A percentile compares a stretch with the other conserved stretches of the same genome.
Conservation (phyloP, 2,888 invertebrate genomes). For the Spisula solida region DNA sequence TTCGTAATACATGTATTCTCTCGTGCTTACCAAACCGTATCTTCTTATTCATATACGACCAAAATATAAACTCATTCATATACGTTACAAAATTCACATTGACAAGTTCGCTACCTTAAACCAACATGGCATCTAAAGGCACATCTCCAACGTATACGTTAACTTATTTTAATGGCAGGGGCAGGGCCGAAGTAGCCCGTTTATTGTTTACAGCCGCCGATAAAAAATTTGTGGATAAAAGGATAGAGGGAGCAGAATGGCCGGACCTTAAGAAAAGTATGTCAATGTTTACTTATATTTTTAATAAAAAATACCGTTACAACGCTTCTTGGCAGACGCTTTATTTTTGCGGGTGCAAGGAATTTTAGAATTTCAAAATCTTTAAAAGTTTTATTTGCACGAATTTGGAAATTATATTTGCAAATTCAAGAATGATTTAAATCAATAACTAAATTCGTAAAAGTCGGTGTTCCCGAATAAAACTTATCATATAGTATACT, state of each 20-base stretch:
- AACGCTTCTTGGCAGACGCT: too few species aligned
- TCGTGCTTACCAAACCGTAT: background rate
- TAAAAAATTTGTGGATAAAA: slow-evolving; percentile 42
- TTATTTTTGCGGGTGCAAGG: too few species aligned
- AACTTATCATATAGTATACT: too few species aligned
- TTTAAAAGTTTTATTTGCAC: too few species aligned
- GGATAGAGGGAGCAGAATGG: slow-evolving; percentile 55
- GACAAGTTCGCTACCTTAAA: background rate
- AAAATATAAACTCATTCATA: too few species aligned
- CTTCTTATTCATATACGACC: background rate
- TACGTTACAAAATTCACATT: background rate
- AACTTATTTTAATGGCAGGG: slow-evolving; percentile 59
- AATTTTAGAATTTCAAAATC: too few species aligned
- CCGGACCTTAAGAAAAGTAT: slow-evolving; percentile 53
- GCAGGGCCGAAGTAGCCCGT: slow-evolving; percentile 57
- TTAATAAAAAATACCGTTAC: background rate
- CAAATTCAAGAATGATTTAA: too few species aligned
- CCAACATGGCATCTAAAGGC: background rate
- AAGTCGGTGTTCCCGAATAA: too few species aligned
- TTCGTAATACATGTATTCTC: too few species aligned
- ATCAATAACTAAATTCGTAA: too few species aligned
- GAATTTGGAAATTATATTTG: too few species aligned
- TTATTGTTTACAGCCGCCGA: slow-evolving; percentile 60
- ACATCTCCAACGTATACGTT: slow-evolving; percentile 46
- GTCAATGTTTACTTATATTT: background rate